Evolutionary conservation across 2,113 vertebrate genomes (phyloP).

Genomic region (Amphiprion percula): DNA sequence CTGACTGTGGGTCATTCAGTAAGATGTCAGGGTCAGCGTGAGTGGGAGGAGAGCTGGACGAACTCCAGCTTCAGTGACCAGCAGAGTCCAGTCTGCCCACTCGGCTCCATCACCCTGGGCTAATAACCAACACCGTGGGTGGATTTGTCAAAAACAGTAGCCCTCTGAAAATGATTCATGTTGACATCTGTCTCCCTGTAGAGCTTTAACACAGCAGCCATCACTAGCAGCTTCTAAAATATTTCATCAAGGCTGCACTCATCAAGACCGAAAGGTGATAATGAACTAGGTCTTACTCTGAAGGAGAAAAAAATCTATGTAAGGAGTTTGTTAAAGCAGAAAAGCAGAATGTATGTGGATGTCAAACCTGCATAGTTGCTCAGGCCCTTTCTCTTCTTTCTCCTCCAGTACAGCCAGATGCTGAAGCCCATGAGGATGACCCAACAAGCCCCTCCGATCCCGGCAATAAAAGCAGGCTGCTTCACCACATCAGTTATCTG

Average conservation of each 20-base stretch:
- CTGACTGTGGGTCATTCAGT: constrained; percentile 50
- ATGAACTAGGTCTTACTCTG: background rate
- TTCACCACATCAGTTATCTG: constrained; percentile 99
- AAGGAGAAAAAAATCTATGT: background rate
- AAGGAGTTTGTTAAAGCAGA: constrained; percentile 3
- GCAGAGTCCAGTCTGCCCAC: constrained; percentile 65
- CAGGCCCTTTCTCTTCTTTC: constrained; percentile 99
- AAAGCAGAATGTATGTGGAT: constrained; percentile 4
- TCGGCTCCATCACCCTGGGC: constrained; percentile 55
- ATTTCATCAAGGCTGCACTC: constrained; percentile 23
- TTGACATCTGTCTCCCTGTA: constrained; percentile 60
- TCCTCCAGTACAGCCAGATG: constrained; percentile 99
- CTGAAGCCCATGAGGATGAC: constrained; percentile 99
- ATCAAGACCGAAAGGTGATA: background rate
- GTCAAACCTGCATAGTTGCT: constrained; percentile 98
- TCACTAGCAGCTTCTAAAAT: constrained; percentile 3
- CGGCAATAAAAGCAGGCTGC: constrained; percentile 98
- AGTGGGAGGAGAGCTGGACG: constrained; percentile 69
- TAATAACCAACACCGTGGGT: constrained; percentile 70
- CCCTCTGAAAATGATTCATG: constrained; percentile 44
- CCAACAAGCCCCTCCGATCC: constrained; percentile 98
- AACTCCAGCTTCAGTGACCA: constrained; percentile 66
- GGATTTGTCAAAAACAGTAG: constrained; percentile 63
- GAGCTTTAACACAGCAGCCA: constrained; percentile 41
- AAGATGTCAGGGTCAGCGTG: constrained; percentile 65